phyloP scores from a whole-genome alignment of 2,888 invertebrate genomes.

The Teleiodes luculella region DNA sequence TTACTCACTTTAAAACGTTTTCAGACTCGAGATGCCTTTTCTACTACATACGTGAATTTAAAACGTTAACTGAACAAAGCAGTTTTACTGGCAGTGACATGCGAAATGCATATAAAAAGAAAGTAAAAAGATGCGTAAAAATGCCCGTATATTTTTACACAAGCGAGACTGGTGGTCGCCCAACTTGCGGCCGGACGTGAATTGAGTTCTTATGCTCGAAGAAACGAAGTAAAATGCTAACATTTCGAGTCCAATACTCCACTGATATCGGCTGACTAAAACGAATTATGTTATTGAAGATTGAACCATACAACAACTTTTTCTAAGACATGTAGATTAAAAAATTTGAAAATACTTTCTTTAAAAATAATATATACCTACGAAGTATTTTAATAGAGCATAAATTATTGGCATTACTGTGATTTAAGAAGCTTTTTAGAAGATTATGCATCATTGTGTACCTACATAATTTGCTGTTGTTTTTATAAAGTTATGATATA shows the following conservation, averaged over 20 bases:
- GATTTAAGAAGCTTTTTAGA: too few species aligned
- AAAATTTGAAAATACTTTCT: too few species aligned
- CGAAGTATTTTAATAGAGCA: too few species aligned
- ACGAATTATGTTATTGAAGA: too few species aligned
- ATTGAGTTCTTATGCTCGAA: conserved; percentile 22
- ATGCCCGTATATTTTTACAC: conserved; percentile 26
- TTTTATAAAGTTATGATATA: too few species aligned
- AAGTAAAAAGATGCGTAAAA: conserved; percentile 30
- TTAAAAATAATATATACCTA: too few species aligned
- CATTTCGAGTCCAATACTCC: neutral
- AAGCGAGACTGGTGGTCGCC: conserved; percentile 30
- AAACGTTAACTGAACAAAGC: conserved; percentile 23
- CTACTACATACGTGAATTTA: conserved; percentile 9
- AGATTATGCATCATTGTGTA: too few species aligned
- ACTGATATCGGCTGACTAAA: too few species aligned
- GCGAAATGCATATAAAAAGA: conserved; percentile 19
- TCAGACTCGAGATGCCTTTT: neutral
- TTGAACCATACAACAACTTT: too few species aligned
- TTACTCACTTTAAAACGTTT: conserved; percentile 15
- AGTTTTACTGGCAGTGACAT: conserved; percentile 16
- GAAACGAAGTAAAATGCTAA: neutral
- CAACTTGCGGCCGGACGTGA: conserved; percentile 32
- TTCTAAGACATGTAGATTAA: too few species aligned
- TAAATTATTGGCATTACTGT: too few species aligned
- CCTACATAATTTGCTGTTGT: too few species aligned